A percentile compares a stretch with the other conserved stretches of the same genome.
Evolutionary conservation across 2,797 vertebrate species (phyloP).

Genomic region (Scolopax bukidnonensis): DNA sequence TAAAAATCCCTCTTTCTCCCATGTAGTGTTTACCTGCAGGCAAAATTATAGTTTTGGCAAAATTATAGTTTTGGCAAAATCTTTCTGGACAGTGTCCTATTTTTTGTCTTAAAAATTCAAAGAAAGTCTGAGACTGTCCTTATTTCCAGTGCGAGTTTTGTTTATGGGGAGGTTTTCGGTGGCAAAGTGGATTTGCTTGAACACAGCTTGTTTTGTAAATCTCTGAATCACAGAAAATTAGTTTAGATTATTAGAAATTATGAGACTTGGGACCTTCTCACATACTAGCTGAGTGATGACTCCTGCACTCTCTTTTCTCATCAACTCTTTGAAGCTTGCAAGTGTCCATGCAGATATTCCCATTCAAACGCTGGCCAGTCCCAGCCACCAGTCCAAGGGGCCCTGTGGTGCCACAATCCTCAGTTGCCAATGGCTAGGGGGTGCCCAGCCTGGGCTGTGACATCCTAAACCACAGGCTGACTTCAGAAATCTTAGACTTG

Average conservation of each 20-base stretch:
- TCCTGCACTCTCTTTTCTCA: not conserved
- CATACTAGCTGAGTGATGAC: rapidly evolving
- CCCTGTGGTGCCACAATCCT: not conserved
- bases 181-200: not conserved
- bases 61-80: not conserved
- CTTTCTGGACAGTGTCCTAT: not conserved
- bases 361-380: not conserved
- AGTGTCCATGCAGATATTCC: not conserved
- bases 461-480: not conserved
- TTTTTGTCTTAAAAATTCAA: not conserved
- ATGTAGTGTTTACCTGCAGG: not conserved
- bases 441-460: not conserved
- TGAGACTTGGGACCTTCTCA: not conserved
- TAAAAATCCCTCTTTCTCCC: not conserved
- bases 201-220: not conserved
- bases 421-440: not conserved
- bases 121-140: not conserved
- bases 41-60: not conserved
- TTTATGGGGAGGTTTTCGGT: not conserved
- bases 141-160: not conserved
- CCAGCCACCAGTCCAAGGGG: not conserved
- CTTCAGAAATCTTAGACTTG: not conserved
- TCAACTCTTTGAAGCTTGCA: not conserved
- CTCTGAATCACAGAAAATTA: not conserved
- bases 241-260: not conserved